Percentiles rank a stretch among this genome's conserved stretches.
Evolutionary conservation across 2,888 invertebrate genomes (phyloP).

Genomic region (Pteria penguin): DNA sequence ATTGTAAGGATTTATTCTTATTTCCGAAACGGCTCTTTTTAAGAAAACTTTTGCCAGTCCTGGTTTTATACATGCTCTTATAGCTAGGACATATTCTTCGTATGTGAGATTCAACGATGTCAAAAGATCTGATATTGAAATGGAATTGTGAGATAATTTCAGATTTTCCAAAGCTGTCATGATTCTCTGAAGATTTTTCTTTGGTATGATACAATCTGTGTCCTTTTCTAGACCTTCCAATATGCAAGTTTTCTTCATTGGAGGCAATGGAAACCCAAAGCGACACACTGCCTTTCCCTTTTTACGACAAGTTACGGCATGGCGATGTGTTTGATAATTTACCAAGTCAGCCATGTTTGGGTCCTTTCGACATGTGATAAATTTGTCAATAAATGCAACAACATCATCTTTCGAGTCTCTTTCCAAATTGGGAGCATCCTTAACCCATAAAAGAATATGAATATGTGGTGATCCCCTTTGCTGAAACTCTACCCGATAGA

Average conservation of each 20-base stretch:
- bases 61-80: conserved; percentile 2
- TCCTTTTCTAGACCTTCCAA: conserved; percentile 11
- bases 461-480: conserved; percentile 58
- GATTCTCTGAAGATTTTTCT: conserved; percentile 1
- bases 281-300: conserved; percentile 46
- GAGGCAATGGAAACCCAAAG: conserved; percentile 51
- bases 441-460: conserved; percentile 53
- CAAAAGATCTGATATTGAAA: conserved; percentile 11
- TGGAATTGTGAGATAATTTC: background rate
- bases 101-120: background rate
- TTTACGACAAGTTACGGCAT: conserved; percentile 50
- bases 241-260: conserved; percentile 40
- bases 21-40: conserved; percentile 13
- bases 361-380: conserved; percentile 47
- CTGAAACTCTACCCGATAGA: conserved; percentile 57
- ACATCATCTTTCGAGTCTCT: conserved; percentile 15
- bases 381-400: conserved; percentile 45
- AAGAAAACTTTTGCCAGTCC: conserved; percentile 18
- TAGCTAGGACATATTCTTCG: background rate
- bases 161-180: background rate
- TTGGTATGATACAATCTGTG: background rate
- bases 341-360: conserved; percentile 28
- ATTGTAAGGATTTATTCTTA: conserved; percentile 40
- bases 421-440: conserved; percentile 48
- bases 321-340: conserved; percentile 44